Evolutionary conservation across 2,888 invertebrate genomes (phyloP), one percentile per base, ranked within the genome.

Genomic region (Desoria tigrina): DNA sequence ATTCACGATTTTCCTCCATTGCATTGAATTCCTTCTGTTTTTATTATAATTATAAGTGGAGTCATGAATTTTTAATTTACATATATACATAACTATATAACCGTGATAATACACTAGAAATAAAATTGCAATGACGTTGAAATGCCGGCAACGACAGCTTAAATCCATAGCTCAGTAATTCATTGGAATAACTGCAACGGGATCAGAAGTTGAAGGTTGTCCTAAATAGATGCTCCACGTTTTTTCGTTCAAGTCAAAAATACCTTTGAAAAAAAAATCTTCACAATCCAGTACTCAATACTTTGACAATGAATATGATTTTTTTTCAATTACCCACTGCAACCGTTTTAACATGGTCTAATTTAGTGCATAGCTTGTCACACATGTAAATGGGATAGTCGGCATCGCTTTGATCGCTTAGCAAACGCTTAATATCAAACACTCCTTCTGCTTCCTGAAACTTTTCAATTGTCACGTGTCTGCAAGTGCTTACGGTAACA

Each of bases 181-280:
- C 26, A 58, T 21, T 11, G 42, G 45, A 16, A 58, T 16, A 7
- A 58, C 45, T 26, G 49, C 49, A 14, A 90, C 82, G 0, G 92
- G 90, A 70, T 88, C 86, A 37, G 84, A 87, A 2, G 78, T 79
- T 72, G 84, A 86, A 2, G 92, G 90, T 78, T 88, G 87, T 77
- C 89, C 87, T 14, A 89, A 86, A 80, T 90, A 93, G 58, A 93
- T 81, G 56, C 87, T 86, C 88, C 90, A 89, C 0, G 90, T 90
- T 77, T 83, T 85, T 61, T 86, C 85, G 32, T 84, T 82, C 75
- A 90, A 84, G 79, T 93, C 90, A 77, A 93, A 92, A 59, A 92
- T 86, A 70, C 89, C 90, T 89, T 18, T 1, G 27, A 63, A 16
- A 45, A n/a, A n/a, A n/a, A n/a, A n/a, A n/a, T n/a, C n/a, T n/a